These are phyloP conservation scores for Reticulitermes lucifugus DNA, from an alignment of 2,888 invertebrate species.

Conservation along the genomic window DNA sequence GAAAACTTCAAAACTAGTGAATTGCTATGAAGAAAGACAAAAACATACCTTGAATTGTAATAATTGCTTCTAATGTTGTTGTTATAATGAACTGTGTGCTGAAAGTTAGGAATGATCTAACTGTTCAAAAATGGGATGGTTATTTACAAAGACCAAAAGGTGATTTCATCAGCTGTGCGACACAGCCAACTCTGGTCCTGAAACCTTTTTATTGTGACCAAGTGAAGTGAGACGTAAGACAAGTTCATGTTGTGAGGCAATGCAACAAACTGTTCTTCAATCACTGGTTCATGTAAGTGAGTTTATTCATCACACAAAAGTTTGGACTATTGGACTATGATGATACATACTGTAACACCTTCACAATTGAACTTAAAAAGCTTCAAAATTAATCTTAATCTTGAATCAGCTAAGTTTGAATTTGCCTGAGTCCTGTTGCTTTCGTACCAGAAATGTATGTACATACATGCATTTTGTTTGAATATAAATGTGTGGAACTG, in stretches of 20 bases:
- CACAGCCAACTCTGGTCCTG: neutral
- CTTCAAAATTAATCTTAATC: neutral
- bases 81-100: neutral
- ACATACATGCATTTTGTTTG: neutral
- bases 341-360: neutral
- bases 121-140: neutral
- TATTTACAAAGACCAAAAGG: neutral
- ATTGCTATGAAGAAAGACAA: neutral
- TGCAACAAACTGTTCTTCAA: neutral
- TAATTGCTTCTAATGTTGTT: neutral
- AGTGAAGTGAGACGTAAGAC: neutral
- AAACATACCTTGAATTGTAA: neutral
- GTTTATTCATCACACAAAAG: neutral
- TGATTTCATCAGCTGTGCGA: neutral
- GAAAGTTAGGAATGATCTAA: neutral
- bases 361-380: neutral
- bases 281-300: neutral
- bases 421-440: neutral
- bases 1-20: neutral
- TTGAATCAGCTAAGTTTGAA: slow-evolving; percentile 5
- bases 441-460: neutral
- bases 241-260: neutral
- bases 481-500: slow-evolving; percentile 10
- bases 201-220: neutral
- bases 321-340: neutral